These are phyloP conservation scores for Cydia fagiglandana DNA, from an alignment of 1,140 invertebrate species.

Conservation along the genomic window DNA sequence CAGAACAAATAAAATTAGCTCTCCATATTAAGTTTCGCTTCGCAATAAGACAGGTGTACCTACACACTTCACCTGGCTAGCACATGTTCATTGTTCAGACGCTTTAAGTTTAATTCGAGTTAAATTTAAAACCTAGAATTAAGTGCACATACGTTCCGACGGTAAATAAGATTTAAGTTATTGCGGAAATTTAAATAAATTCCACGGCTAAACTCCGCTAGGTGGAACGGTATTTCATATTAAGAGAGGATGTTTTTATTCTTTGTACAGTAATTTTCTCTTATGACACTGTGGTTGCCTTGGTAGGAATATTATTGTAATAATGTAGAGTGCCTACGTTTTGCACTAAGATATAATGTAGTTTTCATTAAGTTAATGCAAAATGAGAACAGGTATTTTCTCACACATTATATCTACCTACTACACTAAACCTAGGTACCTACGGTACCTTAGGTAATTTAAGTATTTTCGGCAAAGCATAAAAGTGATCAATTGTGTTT, in stretches of 20 bases:
- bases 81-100: constrained; percentile 64
- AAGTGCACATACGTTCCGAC: constrained; percentile 20
- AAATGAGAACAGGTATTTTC: too few species aligned
- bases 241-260: constrained; percentile 1
- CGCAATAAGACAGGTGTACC: constrained; percentile 64
- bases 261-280: constrained; percentile 15
- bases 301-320: constrained; percentile 14
- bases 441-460: too few species aligned
- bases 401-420: not conserved
- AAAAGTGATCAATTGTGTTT: too few species aligned
- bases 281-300: constrained; percentile 2
- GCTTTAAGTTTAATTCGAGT: constrained; percentile 44
- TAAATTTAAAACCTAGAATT: constrained; percentile 33
- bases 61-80: constrained; percentile 63
- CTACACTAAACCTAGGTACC: too few species aligned
- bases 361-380: not conserved
- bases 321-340: not conserved
- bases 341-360: not conserved
- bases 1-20: constrained; percentile 59
- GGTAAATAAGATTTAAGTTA: constrained; percentile 32
- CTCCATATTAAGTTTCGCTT: constrained; percentile 68
- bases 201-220: constrained; percentile 14
- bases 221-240: constrained; percentile 18
- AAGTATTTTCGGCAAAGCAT: too few species aligned
- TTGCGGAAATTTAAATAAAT: constrained; percentile 32